phyloP scores from a whole-genome alignment of 2,113 vertebrate species.

The Aphyosemion australe region DNA sequence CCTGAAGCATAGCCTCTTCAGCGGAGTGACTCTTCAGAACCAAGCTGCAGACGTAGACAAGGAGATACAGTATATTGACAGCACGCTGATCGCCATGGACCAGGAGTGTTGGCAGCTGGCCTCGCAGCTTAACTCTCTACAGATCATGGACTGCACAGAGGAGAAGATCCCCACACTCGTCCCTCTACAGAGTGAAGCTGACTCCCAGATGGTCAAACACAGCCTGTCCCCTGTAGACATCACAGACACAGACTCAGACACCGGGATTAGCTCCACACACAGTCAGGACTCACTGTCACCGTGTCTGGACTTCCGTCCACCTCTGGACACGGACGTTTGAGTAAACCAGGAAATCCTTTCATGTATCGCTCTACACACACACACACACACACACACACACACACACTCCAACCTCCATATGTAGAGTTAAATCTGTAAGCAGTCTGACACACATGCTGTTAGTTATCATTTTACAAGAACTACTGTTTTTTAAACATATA shows the following conservation, averaged over 20 bases:
- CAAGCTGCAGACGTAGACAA: slow-evolving; percentile 86
- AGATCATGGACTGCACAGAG: slow-evolving; percentile 65
- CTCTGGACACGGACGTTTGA: slow-evolving; percentile 78
- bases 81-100: slow-evolving; percentile 82
- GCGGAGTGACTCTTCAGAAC: slow-evolving; percentile 84
- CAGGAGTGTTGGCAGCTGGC: slow-evolving; percentile 89
- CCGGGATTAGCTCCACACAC: slow-evolving; percentile 96
- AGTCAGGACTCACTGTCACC: slow-evolving; percentile 93
- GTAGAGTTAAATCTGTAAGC: neutral
- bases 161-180: slow-evolving; percentile 14
- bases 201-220: slow-evolving; percentile 65
- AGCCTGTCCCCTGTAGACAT: slow-evolving; percentile 78
- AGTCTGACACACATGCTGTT: neutral
- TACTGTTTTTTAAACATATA: neutral
- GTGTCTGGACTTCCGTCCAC: slow-evolving; percentile 75
- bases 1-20: slow-evolving; percentile 84
- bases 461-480: neutral
- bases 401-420: neutral
- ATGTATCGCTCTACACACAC: neutral
- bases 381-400: too few species aligned
- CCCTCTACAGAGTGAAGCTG: slow-evolving; percentile 59
- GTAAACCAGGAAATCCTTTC: slow-evolving; percentile 9
- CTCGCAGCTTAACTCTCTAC: slow-evolving; percentile 82
- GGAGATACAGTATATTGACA: slow-evolving; percentile 83
- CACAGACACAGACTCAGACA: slow-evolving; percentile 97